Percentiles rank a stretch among this genome's conserved stretches.
phyloP scores from a whole-genome alignment of 2,888 invertebrate species.

The Venustoraphidia nigricollis region DNA sequence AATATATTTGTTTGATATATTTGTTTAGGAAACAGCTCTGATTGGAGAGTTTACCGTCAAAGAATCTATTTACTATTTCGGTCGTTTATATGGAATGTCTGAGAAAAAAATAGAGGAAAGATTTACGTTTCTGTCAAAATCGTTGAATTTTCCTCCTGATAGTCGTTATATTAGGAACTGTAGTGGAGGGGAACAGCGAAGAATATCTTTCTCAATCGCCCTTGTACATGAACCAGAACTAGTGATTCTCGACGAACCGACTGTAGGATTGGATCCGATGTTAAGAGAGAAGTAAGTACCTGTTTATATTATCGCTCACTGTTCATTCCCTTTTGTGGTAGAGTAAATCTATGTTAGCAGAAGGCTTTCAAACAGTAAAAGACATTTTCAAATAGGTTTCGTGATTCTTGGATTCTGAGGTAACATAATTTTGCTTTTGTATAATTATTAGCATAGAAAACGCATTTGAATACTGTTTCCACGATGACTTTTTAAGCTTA shows the following conservation, averaged over 20 bases:
- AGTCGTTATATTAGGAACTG: constrained; percentile 48
- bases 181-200: constrained; percentile 81
- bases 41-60: constrained; percentile 66
- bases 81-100: constrained; percentile 66
- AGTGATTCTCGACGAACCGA: constrained; percentile 82
- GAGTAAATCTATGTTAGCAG: no score
- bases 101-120: constrained; percentile 44
- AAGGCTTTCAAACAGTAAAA: no score
- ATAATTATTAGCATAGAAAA: no score
- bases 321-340: no score
- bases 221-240: constrained; percentile 78
- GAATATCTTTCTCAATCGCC: constrained; percentile 80
- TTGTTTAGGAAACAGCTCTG: constrained; percentile 56
- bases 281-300: constrained; percentile 55
- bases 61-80: constrained; percentile 77
- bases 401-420: no score
- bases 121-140: constrained; percentile 47
- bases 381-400: no score
- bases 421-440: no score
- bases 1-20: background rate
- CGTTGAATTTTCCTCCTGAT: constrained; percentile 62
- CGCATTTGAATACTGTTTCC: no score
- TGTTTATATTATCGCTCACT: no score
- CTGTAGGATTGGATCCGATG: constrained; percentile 86
- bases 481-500: no score